Conservation (phyloP, 2,888 invertebrate genomes). For the Galerucella pusilla region DNA sequence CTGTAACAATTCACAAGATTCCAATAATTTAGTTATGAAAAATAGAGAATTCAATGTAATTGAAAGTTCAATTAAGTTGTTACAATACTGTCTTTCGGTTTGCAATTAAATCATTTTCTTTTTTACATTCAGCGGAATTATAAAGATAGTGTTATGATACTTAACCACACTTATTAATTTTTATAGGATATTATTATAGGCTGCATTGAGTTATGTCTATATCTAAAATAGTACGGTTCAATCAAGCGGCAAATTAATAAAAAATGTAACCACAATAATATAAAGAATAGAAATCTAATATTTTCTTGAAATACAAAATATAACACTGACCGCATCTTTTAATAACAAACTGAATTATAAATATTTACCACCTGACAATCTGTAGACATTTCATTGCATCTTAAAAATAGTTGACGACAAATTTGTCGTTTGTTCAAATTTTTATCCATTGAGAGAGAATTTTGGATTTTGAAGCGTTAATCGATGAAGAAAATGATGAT, state of each 20-base stretch:
- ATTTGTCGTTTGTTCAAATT: too few relatives aligned
- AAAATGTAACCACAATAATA: slow-evolving; percentile 23
- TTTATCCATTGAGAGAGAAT: too few relatives aligned
- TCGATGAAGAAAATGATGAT: too few relatives aligned
- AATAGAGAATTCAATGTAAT: background rate
- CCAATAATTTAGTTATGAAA: background rate
- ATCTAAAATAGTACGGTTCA: slow-evolving; percentile 19
- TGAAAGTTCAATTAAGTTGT: too few relatives aligned
- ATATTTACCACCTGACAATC: too few relatives aligned
- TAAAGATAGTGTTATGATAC: background rate
- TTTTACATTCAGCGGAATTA: too few relatives aligned
- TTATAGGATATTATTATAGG: slow-evolving; percentile 7
- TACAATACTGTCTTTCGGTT: too few relatives aligned
- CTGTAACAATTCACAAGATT: slow-evolving; percentile 63
- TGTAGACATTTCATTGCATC: too few relatives aligned
- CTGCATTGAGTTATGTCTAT: background rate
- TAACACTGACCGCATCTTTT: background rate
- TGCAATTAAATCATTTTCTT: too few relatives aligned
- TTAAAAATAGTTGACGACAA: too few relatives aligned
- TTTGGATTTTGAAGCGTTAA: too few relatives aligned
- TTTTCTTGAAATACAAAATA: background rate
- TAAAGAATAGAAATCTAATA: slow-evolving; percentile 10
- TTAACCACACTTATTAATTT: slow-evolving; percentile 1
- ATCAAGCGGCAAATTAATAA: slow-evolving; percentile 25
- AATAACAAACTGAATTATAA: background rate